Conservation (phyloP, 2,888 invertebrate species). For the Meloe dianella region DNA sequence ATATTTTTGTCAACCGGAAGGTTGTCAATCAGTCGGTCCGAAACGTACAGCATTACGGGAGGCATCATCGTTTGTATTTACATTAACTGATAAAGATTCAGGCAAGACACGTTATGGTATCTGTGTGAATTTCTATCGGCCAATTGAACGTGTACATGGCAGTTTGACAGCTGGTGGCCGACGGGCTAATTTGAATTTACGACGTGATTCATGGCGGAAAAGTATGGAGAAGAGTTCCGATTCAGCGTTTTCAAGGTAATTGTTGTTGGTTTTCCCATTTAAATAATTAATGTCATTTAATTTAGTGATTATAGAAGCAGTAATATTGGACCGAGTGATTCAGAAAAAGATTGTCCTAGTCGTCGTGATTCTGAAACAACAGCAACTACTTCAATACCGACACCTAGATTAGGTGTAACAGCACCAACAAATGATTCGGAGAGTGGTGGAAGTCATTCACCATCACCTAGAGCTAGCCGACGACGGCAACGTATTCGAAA, state of each 20-base stretch:
- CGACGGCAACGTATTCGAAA: constrained; percentile 84
- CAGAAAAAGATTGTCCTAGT: constrained; percentile 84
- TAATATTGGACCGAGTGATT: constrained; percentile 88
- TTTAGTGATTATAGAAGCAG: constrained; percentile 92
- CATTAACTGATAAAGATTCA: constrained; percentile 98
- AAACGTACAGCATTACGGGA: constrained; percentile 84
- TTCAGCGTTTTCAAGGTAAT: constrained; percentile 89
- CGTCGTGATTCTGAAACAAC: constrained; percentile 69
- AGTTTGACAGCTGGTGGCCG: constrained; percentile 52
- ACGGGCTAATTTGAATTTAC: constrained; percentile 66
- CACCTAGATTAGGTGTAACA: constrained; percentile 69
- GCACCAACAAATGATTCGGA: constrained; percentile 80
- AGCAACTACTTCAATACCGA: constrained; percentile 52
- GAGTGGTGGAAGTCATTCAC: constrained; percentile 86
- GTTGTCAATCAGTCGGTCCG: constrained; percentile 91
- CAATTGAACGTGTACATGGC: constrained; percentile 71
- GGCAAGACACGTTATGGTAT: constrained; percentile 94
- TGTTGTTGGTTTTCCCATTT: neutral
- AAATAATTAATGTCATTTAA: constrained; percentile 41
- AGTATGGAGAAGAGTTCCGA: constrained; percentile 92
- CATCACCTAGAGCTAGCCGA: constrained; percentile 82
- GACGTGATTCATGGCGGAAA: constrained; percentile 89
- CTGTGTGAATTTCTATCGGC: constrained; percentile 97
- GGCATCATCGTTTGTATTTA: constrained; percentile 96
- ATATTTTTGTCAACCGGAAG: constrained; percentile 99